Base-by-base conservation (phyloP, 2,888 invertebrate species). In the Drosophila longiperda region DNA sequence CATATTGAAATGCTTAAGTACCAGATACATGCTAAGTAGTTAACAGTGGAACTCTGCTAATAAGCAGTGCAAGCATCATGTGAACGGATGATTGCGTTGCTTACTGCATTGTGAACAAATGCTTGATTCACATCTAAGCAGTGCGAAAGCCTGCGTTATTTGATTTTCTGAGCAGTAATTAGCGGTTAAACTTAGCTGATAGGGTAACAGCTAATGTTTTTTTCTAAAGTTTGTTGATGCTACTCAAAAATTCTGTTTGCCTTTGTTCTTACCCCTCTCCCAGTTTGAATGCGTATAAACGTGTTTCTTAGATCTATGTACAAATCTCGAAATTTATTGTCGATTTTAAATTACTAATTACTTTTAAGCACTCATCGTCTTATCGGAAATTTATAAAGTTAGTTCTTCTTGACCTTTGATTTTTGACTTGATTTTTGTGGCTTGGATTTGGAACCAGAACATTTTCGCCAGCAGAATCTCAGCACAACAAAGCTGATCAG, bases 361-460 rank as follows among this genome's bases (percentile, higher is more conserved):
- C 36, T 23, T 52, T 29, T 48, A 49, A 55, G 38, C 12, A 42
- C 26, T 23, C 1, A 33, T 76, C 33, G 61, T 66, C 26, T 50
- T 71, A 48, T 49, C 12, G 53, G 34, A n/a, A 57, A 23, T 38
- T 54, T 23, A 50, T 72, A 40, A 52, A 59, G 15, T 42, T 77
- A 78, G 36, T 89, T 54, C 49, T 80, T 89, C 50, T 85, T 85
- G n/a, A 82, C 71, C 61, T 85, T 85, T 63, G 85, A 33, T 38
- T 82, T 87, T 36, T 71, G 63, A 3, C 75, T 11, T 20, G 38
- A 40, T 50, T 87, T 85, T 33, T 73, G 78, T 34, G 83, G 59
- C 34, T 73, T 67, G 26, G 54, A 33, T 32, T 77, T 78, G 20
- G 76, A 65, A 0, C 68, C 77, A 34, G 68, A 89, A 29, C 74